Conservation (phyloP, 2,888 invertebrate genomes). For the Mythimna albipuncta region DNA sequence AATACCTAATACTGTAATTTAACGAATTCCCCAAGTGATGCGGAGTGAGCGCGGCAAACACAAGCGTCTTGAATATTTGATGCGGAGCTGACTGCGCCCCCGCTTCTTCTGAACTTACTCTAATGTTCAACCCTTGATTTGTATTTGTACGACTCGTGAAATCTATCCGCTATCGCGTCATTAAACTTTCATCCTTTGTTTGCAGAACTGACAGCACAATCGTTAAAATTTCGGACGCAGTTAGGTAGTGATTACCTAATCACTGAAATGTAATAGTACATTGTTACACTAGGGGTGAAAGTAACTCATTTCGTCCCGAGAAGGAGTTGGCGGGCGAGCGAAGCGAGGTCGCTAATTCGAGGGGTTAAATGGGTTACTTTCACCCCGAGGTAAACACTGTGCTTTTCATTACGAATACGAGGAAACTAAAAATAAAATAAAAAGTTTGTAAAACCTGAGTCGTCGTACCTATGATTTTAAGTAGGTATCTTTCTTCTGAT, state of each 20-base stretch:
- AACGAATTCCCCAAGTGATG: slow-evolving; percentile 59
- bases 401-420: too few species aligned
- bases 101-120: slow-evolving; percentile 67
- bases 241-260: not conserved
- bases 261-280: not conserved
- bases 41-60: slow-evolving; percentile 63
- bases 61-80: slow-evolving; percentile 76
- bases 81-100: slow-evolving; percentile 71
- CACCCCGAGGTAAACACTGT: too few species aligned
- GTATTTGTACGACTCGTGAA: slow-evolving; percentile 64
- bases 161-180: slow-evolving; percentile 66
- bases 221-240: slow-evolving; percentile 2
- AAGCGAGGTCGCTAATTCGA: too few species aligned
- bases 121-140: slow-evolving; percentile 77
- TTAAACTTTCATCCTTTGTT: slow-evolving; percentile 73
- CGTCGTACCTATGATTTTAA: too few species aligned
- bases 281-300: too few species aligned
- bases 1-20: slow-evolving; percentile 37
- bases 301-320: too few species aligned
- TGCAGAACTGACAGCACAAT: slow-evolving; percentile 49
- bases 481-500: too few species aligned
- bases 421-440: too few species aligned
- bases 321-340: too few species aligned
- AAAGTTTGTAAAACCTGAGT: too few species aligned
- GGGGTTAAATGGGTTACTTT: too few species aligned